Conservation (phyloP, 2,888 invertebrate species). For the Empis livida region DNA sequence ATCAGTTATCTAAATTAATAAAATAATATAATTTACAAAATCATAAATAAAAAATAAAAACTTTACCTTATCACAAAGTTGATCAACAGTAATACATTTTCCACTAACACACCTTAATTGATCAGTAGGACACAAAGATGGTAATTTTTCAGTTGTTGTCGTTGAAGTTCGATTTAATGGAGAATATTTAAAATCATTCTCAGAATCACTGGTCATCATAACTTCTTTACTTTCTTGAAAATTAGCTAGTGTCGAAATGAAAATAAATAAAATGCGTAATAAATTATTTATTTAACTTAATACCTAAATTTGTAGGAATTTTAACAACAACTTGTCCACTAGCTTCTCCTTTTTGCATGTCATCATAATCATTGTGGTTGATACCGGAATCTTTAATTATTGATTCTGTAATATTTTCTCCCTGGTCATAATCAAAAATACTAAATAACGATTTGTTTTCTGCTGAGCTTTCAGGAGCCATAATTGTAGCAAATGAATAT, state of each 20-base stretch:
- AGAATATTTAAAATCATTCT: conserved; percentile 33
- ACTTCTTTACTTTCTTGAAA: conserved; percentile 46
- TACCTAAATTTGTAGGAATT: conserved; percentile 12
- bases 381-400: conserved; percentile 12
- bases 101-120: conserved; percentile 51
- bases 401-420: conserved; percentile 15
- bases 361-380: conserved; percentile 12
- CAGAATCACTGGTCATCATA: conserved; percentile 45
- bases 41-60: background rate
- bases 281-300: conserved; percentile 1
- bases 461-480: conserved; percentile 25
- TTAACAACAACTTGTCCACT: conserved; percentile 10
- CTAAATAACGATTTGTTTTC: conserved; percentile 18
- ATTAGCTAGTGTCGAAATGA: conserved; percentile 32
- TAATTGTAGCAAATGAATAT: conserved; percentile 30
- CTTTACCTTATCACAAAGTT: conserved; percentile 43
- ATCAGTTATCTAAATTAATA: conserved; percentile 31
- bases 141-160: conserved; percentile 24
- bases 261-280: background rate
- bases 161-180: conserved; percentile 19
- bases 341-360: conserved; percentile 13
- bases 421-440: conserved; percentile 18
- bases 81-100: conserved; percentile 47
- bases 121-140: conserved; percentile 37
- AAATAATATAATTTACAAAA: background rate